phyloP scores from a whole-genome alignment of 2,113 vertebrate genomes.

The Empidonax alnorum region DNA sequence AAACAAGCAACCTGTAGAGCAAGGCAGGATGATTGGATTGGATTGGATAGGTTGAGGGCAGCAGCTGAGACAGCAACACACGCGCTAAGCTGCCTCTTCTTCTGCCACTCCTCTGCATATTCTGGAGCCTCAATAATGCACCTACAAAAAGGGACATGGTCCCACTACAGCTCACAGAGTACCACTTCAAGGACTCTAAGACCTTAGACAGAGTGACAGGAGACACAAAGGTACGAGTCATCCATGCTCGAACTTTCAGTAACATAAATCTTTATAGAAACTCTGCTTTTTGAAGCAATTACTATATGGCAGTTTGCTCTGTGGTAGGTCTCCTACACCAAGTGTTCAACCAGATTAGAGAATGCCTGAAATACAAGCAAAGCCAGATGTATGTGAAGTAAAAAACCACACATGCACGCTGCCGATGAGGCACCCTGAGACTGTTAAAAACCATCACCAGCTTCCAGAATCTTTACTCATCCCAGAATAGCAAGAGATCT shows the following conservation, averaged over 20 bases:
- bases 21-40: background rate
- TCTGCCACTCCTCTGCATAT: background rate
- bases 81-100: background rate
- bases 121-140: background rate
- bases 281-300: background rate
- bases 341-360: background rate
- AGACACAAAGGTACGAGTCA: background rate
- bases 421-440: background rate
- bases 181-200: background rate
- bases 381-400: background rate
- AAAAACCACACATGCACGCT: accelerated
- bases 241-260: background rate
- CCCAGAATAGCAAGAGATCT: background rate
- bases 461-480: background rate
- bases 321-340: background rate
- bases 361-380: background rate
- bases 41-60: background rate
- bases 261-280: background rate
- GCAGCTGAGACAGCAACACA: background rate
- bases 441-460: background rate
- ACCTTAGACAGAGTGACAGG: background rate
- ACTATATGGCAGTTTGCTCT: background rate
- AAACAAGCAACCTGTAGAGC: background rate
- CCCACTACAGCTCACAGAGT: accelerated
- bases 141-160: background rate